A percentile compares a stretch with the other conserved stretches of the same genome.
Conservation (phyloP, 2,888 invertebrate species). For the Hermaeophaga mercurialis region DNA sequence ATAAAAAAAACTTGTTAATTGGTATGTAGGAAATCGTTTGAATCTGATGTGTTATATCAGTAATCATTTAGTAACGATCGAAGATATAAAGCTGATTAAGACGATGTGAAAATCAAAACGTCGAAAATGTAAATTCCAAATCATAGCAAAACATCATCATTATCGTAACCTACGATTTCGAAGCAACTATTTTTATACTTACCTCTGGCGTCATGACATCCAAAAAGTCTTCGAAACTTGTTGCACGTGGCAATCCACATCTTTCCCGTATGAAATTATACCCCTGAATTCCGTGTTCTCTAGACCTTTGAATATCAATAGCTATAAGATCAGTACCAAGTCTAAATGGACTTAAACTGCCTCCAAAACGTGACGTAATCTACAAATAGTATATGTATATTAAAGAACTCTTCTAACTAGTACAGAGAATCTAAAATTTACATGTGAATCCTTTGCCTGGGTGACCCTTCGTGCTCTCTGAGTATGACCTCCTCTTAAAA, state of each 20-base stretch:
- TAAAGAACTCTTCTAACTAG: no score
- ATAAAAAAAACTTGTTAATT: no score
- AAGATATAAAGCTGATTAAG: no score
- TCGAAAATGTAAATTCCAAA: no score
- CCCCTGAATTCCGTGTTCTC: conserved; percentile 81
- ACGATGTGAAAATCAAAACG: no score
- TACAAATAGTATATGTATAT: no score
- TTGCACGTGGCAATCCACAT: conserved; percentile 72
- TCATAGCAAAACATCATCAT: no score
- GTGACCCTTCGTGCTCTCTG: not conserved
- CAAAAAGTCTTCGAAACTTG: conserved; percentile 68
- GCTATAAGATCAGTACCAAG: conserved; percentile 81
- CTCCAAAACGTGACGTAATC: not conserved
- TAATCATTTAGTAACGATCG: no score
- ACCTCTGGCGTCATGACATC: conserved; percentile 68
- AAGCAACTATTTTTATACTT: conserved; percentile 46
- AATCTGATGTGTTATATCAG: no score
- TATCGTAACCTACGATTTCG: no score
- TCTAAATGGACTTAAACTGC: conserved; percentile 42
- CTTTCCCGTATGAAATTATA: conserved; percentile 77
- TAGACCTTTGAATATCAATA: conserved; percentile 80
- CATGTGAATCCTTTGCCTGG: not conserved
- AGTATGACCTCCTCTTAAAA: not conserved
- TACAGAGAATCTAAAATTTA: no score
- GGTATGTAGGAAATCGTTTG: no score